Evolutionary conservation across 1,140 invertebrate genomes (phyloP).

Genomic region (honey bee (Apis mellifera)): Amel_HAv3.1 CM009942.2:11373001-11373500

Average conservation of each 20-base stretch:
- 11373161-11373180: not conserved
- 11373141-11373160: slow-evolving; percentile 14
- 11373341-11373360: slow-evolving; percentile 14
- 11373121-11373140: slow-evolving; percentile 59
- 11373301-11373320: not conserved
- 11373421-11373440: slow-evolving; percentile 52
- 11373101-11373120: slow-evolving; percentile 59
- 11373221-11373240: not conserved
- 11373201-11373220: not conserved
- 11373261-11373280: not conserved
- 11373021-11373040: slow-evolving; percentile 64
- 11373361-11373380: not conserved
- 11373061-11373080: slow-evolving; percentile 66
- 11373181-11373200: not conserved
- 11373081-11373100: slow-evolving; percentile 57
- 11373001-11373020: slow-evolving; percentile 20
- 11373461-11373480: slow-evolving; percentile 49
- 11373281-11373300: not conserved
- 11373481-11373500: not conserved
- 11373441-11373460: slow-evolving; percentile 42
- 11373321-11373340: slow-evolving; percentile 1
- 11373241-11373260: not conserved
- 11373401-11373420: slow-evolving; percentile 50
- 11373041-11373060: slow-evolving; percentile 68
- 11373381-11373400: not conserved